Evolutionary conservation across 2,797 vertebrate species (phyloP), one percentile per base, ranked within the genome.

Genomic region (Lutjanus argentimaculatus): DNA sequence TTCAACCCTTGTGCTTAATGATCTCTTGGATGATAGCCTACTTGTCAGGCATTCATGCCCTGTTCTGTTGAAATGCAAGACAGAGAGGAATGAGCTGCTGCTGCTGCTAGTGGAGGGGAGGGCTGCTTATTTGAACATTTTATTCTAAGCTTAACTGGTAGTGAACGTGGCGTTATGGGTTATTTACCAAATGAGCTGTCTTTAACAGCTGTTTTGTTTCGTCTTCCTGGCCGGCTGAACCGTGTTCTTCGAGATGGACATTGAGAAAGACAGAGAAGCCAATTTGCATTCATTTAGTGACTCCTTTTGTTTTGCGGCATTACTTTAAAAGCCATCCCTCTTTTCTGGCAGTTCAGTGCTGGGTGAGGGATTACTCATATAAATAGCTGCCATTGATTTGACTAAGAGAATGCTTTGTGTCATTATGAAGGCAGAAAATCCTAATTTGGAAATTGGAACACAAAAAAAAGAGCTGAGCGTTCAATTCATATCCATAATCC

Each of bases 1-100:
- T 96, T 96, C 94, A 96, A 94, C 95, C 95, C 93, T 95, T 95
- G 93, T 94, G 95, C 95, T 95, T 96, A 96, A 96, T 96, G 95
- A 96, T 96, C 94, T 96, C 94, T 95, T 95, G 95, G 95, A 96
- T 96, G 95, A 96, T 95, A 94, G 95, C 95, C 95, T 95, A 94
- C 95, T 95, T 95, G 94, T 95, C 95, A 95, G 93, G 91, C 90
- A 94, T 94, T 93, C 94, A 93, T 92, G 93, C 89, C 91, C 90
- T 85, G 90, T 85, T 92, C 91, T 94, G 93, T 93, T 93, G 85
- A 92, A 93, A 94, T 77, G 89, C 85, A 87, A 88, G 90, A 90
- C 90, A 82, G 87, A 92, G 88, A 92, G 82, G 80, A 89, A 91
- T 86, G 87, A 87, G 86, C 84, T 51, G 77, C 83, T 30, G 73